These are phyloP conservation scores for Tinea pellionella DNA, from an alignment of 2,888 invertebrate genomes.

Conservation along the genomic window DNA sequence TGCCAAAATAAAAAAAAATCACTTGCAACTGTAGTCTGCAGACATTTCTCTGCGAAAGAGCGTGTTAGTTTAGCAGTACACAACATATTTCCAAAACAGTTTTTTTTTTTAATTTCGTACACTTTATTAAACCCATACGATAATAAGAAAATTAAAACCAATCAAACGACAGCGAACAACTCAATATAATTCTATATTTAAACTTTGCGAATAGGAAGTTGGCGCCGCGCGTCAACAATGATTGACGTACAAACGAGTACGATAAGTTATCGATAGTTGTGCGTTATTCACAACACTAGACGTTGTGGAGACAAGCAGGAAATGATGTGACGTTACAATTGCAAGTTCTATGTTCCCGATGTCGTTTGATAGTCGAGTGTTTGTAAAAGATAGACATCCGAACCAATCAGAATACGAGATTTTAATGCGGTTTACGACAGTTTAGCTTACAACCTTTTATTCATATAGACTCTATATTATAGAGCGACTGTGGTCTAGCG, in stretches of 20 bases:
- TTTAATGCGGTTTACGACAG: not conserved
- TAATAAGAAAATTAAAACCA: not conserved
- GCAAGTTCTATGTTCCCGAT: not conserved
- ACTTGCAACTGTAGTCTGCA: too few relatives aligned
- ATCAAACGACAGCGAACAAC: not conserved
- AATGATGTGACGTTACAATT: conserved; percentile 9
- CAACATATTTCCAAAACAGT: too few relatives aligned
- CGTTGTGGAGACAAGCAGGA: not conserved
- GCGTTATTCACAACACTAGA: not conserved
- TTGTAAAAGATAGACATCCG: not conserved
- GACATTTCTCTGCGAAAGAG: too few relatives aligned
- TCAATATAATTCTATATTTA: not conserved
- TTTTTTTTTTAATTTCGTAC: too few relatives aligned
- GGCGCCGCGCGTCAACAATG: not conserved
- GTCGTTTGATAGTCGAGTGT: not conserved
- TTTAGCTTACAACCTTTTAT: not conserved
- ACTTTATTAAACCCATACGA: too few relatives aligned
- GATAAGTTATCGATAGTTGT: not conserved
- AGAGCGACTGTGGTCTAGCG: too few relatives aligned
- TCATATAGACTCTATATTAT: too few relatives aligned
- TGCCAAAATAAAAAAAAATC: too few relatives aligned
- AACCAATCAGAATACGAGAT: not conserved
- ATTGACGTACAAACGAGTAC: not conserved
- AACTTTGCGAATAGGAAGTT: not conserved
- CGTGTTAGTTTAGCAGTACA: too few relatives aligned